Evolutionary conservation across 2,797 vertebrate genomes (phyloP).

Genomic region (Pyrocephalus nanus): DNA sequence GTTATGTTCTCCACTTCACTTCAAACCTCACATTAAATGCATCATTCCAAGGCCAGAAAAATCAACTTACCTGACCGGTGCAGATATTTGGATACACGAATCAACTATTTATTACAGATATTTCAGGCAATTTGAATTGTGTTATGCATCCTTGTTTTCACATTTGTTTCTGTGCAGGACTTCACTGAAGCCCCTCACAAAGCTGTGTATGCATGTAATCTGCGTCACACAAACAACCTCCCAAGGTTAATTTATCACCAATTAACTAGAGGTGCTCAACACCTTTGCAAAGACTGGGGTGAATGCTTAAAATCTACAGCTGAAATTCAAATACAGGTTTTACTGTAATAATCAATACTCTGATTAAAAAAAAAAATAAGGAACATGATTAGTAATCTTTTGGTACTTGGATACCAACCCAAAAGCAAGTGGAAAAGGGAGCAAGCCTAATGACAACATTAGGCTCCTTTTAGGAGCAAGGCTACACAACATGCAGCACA

Average conservation of each 20-base stretch:
- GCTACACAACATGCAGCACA: neutral
- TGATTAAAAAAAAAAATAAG: neutral
- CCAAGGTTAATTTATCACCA: slow-evolving; percentile 10
- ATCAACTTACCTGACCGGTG: rapidly evolving
- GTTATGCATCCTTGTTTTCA: neutral
- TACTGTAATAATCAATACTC: no score
- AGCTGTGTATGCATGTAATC: neutral
- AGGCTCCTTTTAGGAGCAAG: neutral
- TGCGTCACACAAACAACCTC: neutral
- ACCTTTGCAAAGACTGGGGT: neutral
- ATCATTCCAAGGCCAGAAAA: neutral
- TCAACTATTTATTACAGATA: neutral
- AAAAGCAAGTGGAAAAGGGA: neutral
- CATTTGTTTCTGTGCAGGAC: rapidly evolving
- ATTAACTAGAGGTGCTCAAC: neutral
- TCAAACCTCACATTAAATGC: neutral
- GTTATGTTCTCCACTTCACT: rapidly evolving
- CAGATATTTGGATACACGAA: neutral
- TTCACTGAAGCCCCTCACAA: neutral
- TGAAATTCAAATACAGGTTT: neutral
- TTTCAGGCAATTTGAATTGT: neutral
- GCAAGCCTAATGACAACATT: neutral
- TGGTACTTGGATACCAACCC: neutral
- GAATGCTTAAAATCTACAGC: neutral
- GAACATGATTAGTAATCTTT: neutral